phyloP scores from a whole-genome alignment of 2,888 invertebrate genomes.

The Latheticus oryzae region DNA sequence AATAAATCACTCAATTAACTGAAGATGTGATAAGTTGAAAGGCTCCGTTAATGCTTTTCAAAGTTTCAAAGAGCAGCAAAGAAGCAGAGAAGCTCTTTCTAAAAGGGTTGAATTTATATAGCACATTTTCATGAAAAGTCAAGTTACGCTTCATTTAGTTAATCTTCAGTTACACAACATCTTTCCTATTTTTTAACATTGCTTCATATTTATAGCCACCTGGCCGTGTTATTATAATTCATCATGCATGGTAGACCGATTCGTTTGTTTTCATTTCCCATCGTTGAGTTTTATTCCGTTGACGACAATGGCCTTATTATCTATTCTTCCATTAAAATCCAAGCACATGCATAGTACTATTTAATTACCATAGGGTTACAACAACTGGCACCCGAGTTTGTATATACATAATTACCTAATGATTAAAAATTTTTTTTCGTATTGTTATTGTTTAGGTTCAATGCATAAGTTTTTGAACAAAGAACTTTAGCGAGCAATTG shows the following conservation, averaged over 20 bases:
- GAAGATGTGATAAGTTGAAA: slow-evolving; percentile 16
- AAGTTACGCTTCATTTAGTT: too few relatives aligned
- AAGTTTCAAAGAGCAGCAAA: not conserved
- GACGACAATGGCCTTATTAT: slow-evolving; percentile 34
- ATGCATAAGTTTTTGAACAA: slow-evolving; percentile 24
- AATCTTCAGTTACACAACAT: slow-evolving; percentile 22
- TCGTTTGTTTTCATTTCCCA: slow-evolving; percentile 37
- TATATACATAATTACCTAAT: too few relatives aligned
- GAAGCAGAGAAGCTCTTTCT: too few relatives aligned
- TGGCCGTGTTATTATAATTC: slow-evolving; percentile 31
- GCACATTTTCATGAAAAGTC: too few relatives aligned
- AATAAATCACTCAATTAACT: slow-evolving; percentile 25
- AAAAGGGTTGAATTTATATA: too few relatives aligned
- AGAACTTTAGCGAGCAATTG: slow-evolving; percentile 24
- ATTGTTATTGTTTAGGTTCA: too few relatives aligned
- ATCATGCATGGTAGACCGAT: slow-evolving; percentile 32
- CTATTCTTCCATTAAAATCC: slow-evolving; percentile 27
- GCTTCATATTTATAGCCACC: slow-evolving; percentile 14
- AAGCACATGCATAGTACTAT: slow-evolving; percentile 11
- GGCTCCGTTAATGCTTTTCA: slow-evolving; percentile 7
- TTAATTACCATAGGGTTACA: slow-evolving; percentile 13
- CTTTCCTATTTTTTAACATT: slow-evolving; percentile 4
- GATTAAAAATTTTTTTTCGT: too few relatives aligned
- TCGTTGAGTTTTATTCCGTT: slow-evolving; percentile 19
- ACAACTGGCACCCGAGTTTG: too few relatives aligned